A percentile compares a stretch with the other conserved stretches of the same genome.
Evolutionary conservation across 2,797 vertebrate species (phyloP).

Genomic region (Bradypodion pumilum): DNA sequence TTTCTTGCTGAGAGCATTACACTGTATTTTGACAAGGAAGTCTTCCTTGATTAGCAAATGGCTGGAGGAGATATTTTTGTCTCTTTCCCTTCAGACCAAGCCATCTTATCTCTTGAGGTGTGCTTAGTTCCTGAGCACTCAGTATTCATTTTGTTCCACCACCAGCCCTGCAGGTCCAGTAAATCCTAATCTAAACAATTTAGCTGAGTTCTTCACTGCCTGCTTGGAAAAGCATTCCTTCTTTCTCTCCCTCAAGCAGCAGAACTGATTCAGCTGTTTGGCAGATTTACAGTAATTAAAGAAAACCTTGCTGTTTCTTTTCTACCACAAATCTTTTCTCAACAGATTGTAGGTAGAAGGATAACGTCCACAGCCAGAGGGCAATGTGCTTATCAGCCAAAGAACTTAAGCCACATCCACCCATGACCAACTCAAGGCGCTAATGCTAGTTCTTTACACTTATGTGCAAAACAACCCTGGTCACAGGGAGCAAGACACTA

Average conservation of each 20-base stretch:
- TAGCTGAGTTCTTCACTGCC: constrained; percentile 56
- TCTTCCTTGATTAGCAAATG: constrained; percentile 17
- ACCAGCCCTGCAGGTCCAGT: constrained; percentile 44
- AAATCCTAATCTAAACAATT: constrained; percentile 68
- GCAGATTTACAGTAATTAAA: constrained; percentile 65
- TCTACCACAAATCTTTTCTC: constrained; percentile 63
- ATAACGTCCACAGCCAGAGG: constrained; percentile 45
- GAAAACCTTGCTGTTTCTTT: constrained; percentile 50
- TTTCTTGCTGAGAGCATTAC: rapidly evolving
- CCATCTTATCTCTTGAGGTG: constrained; percentile 45
- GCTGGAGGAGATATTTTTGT: constrained; percentile 21
- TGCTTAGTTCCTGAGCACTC: constrained; percentile 38
- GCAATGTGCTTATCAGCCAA: constrained; percentile 62
- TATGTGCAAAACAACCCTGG: background rate
- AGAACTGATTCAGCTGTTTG: constrained; percentile 61
- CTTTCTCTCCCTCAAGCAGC: constrained; percentile 45
- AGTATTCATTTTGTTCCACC: constrained; percentile 52
- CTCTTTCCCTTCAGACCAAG: constrained; percentile 18
- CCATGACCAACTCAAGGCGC: background rate
- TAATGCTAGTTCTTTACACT: background rate
- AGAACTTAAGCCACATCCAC: constrained; percentile 41
- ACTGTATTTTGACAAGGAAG: constrained; percentile 15
- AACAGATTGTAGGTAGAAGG: constrained; percentile 55
- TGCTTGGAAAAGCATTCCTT: constrained; percentile 19
- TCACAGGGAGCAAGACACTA: background rate